Evolutionary conservation across 2,113 vertebrate species (phyloP).

Genomic region (Rhineura floridana): DNA sequence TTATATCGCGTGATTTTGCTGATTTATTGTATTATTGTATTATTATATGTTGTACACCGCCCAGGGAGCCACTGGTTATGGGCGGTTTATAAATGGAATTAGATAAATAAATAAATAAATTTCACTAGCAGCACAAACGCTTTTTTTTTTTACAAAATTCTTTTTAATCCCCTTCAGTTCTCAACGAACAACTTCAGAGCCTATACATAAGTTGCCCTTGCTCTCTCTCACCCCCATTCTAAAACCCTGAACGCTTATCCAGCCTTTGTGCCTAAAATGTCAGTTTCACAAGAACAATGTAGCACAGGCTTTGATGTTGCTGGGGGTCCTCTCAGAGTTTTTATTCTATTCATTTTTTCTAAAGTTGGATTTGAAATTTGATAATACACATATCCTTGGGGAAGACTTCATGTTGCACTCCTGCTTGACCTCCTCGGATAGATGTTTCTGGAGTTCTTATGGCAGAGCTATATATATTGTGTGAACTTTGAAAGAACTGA

Average conservation of each 20-base stretch:
- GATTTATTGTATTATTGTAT: too few species aligned
- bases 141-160: not conserved
- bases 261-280: conserved; percentile 1
- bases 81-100: too few species aligned
- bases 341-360: conserved; percentile 5
- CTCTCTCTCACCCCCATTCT: not conserved
- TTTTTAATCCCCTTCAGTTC: not conserved
- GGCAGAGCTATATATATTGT: not conserved
- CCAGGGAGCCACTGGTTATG: too few species aligned
- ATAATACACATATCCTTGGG: not conserved
- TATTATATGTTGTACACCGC: too few species aligned
- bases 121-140: not conserved
- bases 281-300: not conserved
- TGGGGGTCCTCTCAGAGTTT: not conserved
- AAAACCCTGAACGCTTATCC: not conserved
- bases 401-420: not conserved
- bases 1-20: too few species aligned
- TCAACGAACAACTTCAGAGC: not conserved
- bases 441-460: not conserved
- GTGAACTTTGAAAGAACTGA: not conserved
- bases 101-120: too few species aligned
- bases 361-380: not conserved
- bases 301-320: not conserved
- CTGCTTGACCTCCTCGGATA: not conserved
- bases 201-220: not conserved